Percentiles rank a stretch among this genome's conserved stretches.
Evolutionary conservation across 2,888 invertebrate species (phyloP).

Genomic region (Mythimna lalbum): DNA sequence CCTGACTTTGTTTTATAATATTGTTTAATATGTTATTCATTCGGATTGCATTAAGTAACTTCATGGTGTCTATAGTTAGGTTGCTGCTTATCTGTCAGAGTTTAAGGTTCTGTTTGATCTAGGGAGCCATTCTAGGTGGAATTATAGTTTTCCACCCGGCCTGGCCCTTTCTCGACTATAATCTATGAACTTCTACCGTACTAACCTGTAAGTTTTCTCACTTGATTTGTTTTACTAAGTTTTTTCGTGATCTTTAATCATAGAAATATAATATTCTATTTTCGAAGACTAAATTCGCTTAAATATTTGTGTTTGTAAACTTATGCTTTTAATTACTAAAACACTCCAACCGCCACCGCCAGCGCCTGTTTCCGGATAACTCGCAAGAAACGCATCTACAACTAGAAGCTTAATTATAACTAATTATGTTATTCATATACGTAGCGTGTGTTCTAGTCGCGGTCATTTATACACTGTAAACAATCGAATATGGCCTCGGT

Average conservation of each 20-base stretch:
- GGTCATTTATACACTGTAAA: constrained; percentile 53
- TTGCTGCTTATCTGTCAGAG: not conserved
- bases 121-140: not conserved
- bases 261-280: constrained; percentile 1
- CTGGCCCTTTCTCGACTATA: not conserved
- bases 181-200: not conserved
- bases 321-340: not conserved
- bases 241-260: not conserved
- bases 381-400: constrained; percentile 23
- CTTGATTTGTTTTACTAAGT: not conserved
- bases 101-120: not conserved
- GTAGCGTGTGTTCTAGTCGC: constrained; percentile 40
- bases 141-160: not conserved
- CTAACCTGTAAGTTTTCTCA: not conserved
- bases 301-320: not conserved
- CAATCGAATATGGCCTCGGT: constrained; percentile 51
- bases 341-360: not conserved
- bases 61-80: too few relatives aligned
- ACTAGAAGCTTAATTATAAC: constrained; percentile 17
- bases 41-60: not conserved
- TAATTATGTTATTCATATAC: constrained; percentile 35
- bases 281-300: not conserved
- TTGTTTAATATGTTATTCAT: not conserved
- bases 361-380: constrained; percentile 1
- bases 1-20: too few relatives aligned